Percentiles rank a stretch among this genome's conserved stretches.
Evolutionary conservation across 2,797 vertebrate genomes (phyloP).

Genomic region (Clarias pachynema): DNA sequence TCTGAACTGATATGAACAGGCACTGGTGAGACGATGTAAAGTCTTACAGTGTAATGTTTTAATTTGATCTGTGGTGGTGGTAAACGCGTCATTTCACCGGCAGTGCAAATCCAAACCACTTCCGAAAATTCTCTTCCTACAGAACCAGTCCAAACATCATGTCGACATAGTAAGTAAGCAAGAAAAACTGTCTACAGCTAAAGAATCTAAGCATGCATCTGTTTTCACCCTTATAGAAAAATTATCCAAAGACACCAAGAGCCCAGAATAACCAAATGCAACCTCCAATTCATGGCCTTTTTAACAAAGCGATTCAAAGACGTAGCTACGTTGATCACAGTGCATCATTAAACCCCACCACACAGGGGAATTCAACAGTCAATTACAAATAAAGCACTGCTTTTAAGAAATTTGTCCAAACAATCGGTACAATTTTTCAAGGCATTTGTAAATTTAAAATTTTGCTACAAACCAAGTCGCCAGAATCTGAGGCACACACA

Average conservation of each 20-base stretch:
- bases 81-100: conserved; percentile 41
- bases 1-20: conserved; percentile 44
- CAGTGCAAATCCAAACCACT: conserved; percentile 54
- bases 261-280: conserved; percentile 49
- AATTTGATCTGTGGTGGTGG: conserved; percentile 31
- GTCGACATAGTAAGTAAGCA: conserved; percentile 46
- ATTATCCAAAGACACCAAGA: conserved; percentile 46
- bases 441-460: conserved; percentile 53
- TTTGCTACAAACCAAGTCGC: conserved; percentile 40
- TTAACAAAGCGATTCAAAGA: not conserved
- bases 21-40: conserved; percentile 36
- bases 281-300: conserved; percentile 28
- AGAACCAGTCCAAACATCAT: conserved; percentile 37
- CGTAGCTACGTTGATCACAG: conserved; percentile 21
- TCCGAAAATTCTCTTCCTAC: conserved; percentile 33
- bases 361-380: conserved; percentile 43
- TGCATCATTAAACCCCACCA: conserved; percentile 7
- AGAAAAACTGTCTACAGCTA: conserved; percentile 58
- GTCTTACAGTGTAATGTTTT: conserved; percentile 28
- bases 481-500: conserved; percentile 38
- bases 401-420: conserved; percentile 2
- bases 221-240: conserved; percentile 48
- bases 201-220: conserved; percentile 55
- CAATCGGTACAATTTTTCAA: conserved; percentile 36
- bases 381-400: conserved; percentile 7